Evolutionary conservation across 2,888 invertebrate genomes (phyloP), one percentile per base, ranked within the genome.

Genomic region (Eristalis pertinax): DNA sequence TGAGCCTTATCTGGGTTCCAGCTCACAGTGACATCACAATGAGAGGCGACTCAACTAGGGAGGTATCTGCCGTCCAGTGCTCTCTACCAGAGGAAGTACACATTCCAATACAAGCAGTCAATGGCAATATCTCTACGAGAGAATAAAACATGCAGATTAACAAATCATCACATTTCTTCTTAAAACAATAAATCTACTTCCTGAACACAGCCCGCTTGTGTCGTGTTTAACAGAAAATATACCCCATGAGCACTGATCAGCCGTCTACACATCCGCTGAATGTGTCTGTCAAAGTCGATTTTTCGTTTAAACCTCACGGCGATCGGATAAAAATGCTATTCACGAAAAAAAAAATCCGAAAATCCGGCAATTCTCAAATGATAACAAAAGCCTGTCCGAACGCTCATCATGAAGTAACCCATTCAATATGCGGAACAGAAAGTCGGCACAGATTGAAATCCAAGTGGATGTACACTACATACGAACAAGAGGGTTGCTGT

Each of bases 371-470:
- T 15, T 22, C 26, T 60, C 60, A 60, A 60, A 26, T 60, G 60
- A 60, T 60, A 60, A 60, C 60, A 60, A 24, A 60, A 60, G 64
- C 70, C 69, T 63, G 63, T 78, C 75, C 29, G 26, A 38, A 5
- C 3, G 13, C 50, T 56, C 62, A 68, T 73, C 77, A 64, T 77
- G 67, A 67, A 56, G 67, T 63, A 56, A 11, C 35, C 22, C 35
- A 26, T 43, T 56, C 62, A 19, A 11, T 64, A 78, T 64, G 73
- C 68, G 68, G 64, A 77, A 78, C 38, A 43, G 56, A 76, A 67
- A 62, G 58, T 67, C 58, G 1, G 26, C n/a, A 70, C 68, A 70
- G 26, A 43, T 29, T 32, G 60, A 68, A 76, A 68, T 43, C 67
- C 76, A 76, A 75, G 67, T 76, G 68, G 50, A 32, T 19, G 50